phyloP scores from a whole-genome alignment of 2,113 vertebrate species.

The Salvelinus alpinus region DNA sequence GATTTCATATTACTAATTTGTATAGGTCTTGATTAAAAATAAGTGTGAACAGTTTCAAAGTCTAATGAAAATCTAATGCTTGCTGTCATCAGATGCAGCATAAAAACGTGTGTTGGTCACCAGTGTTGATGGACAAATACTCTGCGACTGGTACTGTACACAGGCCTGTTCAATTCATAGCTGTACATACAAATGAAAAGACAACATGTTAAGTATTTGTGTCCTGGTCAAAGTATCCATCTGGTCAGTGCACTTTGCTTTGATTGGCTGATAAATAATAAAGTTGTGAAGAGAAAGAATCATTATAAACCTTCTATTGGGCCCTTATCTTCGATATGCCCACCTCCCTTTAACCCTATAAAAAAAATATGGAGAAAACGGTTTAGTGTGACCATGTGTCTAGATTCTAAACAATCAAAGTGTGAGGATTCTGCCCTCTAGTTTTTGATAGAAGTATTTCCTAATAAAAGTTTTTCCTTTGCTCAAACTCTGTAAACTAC shows the following conservation, averaged over 20 bases:
- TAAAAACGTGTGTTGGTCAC: slow-evolving; percentile 20
- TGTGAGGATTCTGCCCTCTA: slow-evolving; percentile 27
- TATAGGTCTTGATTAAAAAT: slow-evolving; percentile 14
- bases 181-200: slow-evolving; percentile 48
- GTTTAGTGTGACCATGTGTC: slow-evolving; percentile 31
- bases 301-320: neutral
- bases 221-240: slow-evolving; percentile 67
- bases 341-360: slow-evolving; percentile 42
- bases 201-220: slow-evolving; percentile 64
- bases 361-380: slow-evolving; percentile 22
- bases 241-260: slow-evolving; percentile 72
- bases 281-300: slow-evolving; percentile 24
- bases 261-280: slow-evolving; percentile 67
- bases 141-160: slow-evolving; percentile 36
- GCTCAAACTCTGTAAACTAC: slow-evolving; percentile 50
- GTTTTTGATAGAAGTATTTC: slow-evolving; percentile 23
- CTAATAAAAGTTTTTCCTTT: slow-evolving; percentile 34
- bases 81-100: slow-evolving; percentile 51
- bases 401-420: slow-evolving; percentile 29
- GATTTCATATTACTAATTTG: neutral
- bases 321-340: slow-evolving; percentile 29
- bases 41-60: slow-evolving; percentile 36
- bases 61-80: slow-evolving; percentile 32
- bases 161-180: slow-evolving; percentile 40
- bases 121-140: slow-evolving; percentile 51